Base-by-base conservation (phyloP, 23 tunicate species). In the Botrylloides violaceus region DNA sequence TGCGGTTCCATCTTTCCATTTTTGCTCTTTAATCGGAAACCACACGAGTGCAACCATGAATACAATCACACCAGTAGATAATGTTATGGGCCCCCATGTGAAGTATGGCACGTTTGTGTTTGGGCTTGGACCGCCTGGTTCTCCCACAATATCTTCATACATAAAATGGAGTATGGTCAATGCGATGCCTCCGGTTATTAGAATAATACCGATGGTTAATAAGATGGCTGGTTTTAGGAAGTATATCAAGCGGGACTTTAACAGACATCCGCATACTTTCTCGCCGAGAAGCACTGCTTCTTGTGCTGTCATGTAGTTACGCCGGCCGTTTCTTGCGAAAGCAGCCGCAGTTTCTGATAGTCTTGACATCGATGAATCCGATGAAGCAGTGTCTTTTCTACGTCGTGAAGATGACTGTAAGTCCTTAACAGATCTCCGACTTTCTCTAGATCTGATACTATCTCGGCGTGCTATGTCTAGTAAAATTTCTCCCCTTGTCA, bases 1-100 rank as follows among this genome's bases (percentile, higher is more conserved):
- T 2, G 97, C 97, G n/a, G 84, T 73, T 21, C 97, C 97, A 7
- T 32, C 75, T 19, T 37, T 29, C 97, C 97, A 90, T 57, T 90
- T 90, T 15, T 77, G 76, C 28, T 70, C 76, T 58, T 90, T 90
- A 21, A 83, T 60, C 24, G 91, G 73, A 74, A 83, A 66, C 97
- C 97, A 90, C 47, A 90, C 85, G 2, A 90, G 24, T 4, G 84
- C 97, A 29, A 83, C 58, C 79, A 83, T 90, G 29, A 83, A 79
- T 27, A 76, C 34, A 49, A 90, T 65, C 26, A 83, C 48, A 1
- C 97, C 97, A 25, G 77, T 64, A 1, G 97, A 83, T 34, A 90
- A 62, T 0, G 79, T 36, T 4, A 90, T 65, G 5, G 97, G 97
- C 1, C 97, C 97, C 62, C 58, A 90, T n/a, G 90, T 83, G 36